A percentile compares a stretch with the other conserved stretches of the same genome.
These are phyloP conservation scores for Mesorhabditis sp. DNA, from an alignment of 2,888 invertebrate species.

Conservation along the genomic window DNA sequence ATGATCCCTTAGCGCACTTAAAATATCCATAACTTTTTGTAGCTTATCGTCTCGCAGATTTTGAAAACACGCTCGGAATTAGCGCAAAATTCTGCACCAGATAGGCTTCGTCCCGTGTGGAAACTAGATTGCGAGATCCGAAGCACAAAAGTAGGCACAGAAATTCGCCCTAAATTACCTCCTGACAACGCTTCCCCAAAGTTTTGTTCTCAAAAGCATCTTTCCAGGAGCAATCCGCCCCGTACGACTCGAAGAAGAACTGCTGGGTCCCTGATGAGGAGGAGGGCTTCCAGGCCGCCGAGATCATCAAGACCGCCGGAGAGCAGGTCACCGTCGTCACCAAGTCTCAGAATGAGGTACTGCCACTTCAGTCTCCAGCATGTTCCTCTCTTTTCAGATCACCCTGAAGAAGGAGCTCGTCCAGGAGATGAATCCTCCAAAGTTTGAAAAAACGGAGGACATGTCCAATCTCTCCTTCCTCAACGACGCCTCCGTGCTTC, in stretches of 20 bases:
- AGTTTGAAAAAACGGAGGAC: slow-evolving; percentile 83
- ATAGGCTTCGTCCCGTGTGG: too few relatives aligned
- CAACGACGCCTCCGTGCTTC: slow-evolving; percentile 96
- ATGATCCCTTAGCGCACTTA: too few relatives aligned
- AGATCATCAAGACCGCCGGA: slow-evolving; percentile 97
- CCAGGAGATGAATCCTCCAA: slow-evolving; percentile 94
- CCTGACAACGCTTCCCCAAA: not conserved
- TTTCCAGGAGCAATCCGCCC: slow-evolving; percentile 42
- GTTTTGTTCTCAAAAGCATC: not conserved
- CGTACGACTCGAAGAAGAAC: slow-evolving; percentile 51
- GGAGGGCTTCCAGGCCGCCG: slow-evolving; percentile 84
- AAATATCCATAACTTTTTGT: too few relatives aligned
- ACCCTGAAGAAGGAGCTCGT: slow-evolving; percentile 82
- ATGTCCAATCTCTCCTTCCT: slow-evolving; percentile 85
- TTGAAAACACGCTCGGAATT: too few relatives aligned
- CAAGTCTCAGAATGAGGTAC: slow-evolving; percentile 62
- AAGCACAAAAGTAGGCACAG: too few relatives aligned
- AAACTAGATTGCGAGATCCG: too few relatives aligned
- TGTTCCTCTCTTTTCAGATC: slow-evolving; percentile 61
- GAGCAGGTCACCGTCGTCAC: slow-evolving; percentile 88
- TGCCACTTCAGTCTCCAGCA: not conserved
- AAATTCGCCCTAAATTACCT: too few relatives aligned
- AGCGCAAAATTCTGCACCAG: too few relatives aligned
- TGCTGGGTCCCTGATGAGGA: slow-evolving; percentile 49
- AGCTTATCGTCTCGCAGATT: too few relatives aligned